These are phyloP conservation scores for Amia ocellicauda DNA, from an alignment of 2,113 vertebrate species.

Conservation along the genomic window DNA sequence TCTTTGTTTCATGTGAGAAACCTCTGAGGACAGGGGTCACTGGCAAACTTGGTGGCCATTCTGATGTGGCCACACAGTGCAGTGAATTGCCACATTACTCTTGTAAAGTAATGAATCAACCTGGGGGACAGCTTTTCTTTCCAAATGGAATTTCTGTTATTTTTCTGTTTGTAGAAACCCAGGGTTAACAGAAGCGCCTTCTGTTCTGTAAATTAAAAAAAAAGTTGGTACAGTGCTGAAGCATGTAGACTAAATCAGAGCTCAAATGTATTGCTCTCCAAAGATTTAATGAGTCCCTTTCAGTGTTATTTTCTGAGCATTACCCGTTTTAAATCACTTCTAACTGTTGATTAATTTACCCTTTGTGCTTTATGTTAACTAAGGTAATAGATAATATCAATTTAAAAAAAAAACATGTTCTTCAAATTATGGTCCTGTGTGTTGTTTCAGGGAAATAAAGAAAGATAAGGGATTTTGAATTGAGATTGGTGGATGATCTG, in stretches of 20 bases:
- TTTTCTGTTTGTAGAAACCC: background rate
- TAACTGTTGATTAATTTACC: constrained; percentile 19
- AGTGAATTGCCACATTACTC: constrained; percentile 13
- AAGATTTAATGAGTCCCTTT: constrained; percentile 22
- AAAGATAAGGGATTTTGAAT: too few species aligned
- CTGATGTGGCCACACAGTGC: constrained; percentile 2
- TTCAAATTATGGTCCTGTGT: too few species aligned
- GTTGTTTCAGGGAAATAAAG: too few species aligned
- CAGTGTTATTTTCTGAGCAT: constrained; percentile 2
- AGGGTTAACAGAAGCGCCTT: background rate
- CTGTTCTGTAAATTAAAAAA: constrained; percentile 1
- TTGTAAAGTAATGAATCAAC: background rate
- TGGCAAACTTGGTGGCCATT: constrained; percentile 15
- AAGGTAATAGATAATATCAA: too few species aligned
- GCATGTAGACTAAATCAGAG: constrained; percentile 19
- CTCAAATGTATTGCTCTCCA: constrained; percentile 28
- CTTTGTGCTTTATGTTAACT: too few species aligned
- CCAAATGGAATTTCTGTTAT: background rate
- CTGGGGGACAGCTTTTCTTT: background rate
- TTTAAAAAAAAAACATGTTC: too few species aligned
- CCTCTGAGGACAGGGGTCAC: constrained; percentile 31
- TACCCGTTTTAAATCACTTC: constrained; percentile 40
- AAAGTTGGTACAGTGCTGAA: background rate
- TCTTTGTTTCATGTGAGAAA: constrained; percentile 13
- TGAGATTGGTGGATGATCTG: too few species aligned